Conservation (phyloP, 2,113 vertebrate species). For the Andinoacara biseriatus region DNA sequence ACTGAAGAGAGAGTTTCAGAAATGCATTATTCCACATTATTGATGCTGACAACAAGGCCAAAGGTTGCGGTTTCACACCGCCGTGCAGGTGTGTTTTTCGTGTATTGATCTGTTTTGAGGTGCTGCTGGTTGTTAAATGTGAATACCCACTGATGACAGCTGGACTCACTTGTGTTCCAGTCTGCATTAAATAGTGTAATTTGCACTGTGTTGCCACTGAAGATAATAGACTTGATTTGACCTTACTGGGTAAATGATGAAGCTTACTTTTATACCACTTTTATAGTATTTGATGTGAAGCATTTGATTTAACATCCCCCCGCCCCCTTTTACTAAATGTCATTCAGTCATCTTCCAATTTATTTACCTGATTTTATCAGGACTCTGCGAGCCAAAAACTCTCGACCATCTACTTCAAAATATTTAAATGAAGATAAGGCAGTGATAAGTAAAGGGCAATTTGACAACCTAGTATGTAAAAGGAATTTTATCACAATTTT, state of each 20-base stretch:
- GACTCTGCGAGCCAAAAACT: background rate
- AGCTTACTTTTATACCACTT: background rate
- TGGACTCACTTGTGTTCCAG: background rate
- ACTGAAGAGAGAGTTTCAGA: slow-evolving; percentile 37
- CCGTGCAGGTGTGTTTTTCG: slow-evolving; percentile 21
- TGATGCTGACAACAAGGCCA: slow-evolving; percentile 38
- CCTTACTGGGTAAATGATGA: background rate
- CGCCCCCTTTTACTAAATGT: background rate
- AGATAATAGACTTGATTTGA: slow-evolving; percentile 9
- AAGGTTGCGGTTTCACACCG: slow-evolving; percentile 39
- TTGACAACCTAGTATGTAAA: background rate
- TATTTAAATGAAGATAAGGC: slow-evolving; percentile 4
- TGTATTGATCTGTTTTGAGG: slow-evolving; percentile 53
- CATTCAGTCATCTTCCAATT: background rate
- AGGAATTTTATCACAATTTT: background rate
- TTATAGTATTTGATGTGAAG: background rate
- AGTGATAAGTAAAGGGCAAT: background rate
- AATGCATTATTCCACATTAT: slow-evolving; percentile 49
- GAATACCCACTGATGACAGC: slow-evolving; percentile 38
- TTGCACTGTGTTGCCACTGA: background rate
- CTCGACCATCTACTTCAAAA: background rate
- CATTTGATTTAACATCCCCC: background rate
- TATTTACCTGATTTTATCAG: background rate
- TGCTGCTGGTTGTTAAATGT: slow-evolving; percentile 43
- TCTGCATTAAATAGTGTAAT: background rate